phyloP scores from a whole-genome alignment of 1,140 invertebrate genomes.

The Spodoptera frugiperda region DNA sequence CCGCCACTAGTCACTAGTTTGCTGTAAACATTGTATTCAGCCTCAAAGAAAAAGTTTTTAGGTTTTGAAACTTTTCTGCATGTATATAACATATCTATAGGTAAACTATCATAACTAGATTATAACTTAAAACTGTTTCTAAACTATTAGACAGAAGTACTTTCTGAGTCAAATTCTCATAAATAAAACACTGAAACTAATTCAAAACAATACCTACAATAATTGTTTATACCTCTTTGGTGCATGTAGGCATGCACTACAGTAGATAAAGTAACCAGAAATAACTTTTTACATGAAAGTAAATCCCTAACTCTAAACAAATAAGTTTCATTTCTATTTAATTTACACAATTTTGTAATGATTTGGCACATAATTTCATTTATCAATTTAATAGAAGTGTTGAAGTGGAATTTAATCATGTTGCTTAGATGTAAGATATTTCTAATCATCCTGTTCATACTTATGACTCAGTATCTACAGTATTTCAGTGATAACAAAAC shows the following conservation, averaged over 20 bases:
- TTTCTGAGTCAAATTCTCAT: background rate
- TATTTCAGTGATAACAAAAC: background rate
- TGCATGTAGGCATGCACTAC: too few species aligned
- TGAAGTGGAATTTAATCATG: too few species aligned
- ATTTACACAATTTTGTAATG: too few species aligned
- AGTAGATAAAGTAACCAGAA: too few species aligned
- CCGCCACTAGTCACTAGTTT: background rate
- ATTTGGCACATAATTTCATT: too few species aligned
- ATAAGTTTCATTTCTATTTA: too few species aligned
- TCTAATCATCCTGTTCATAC: background rate
- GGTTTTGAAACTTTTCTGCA: background rate
- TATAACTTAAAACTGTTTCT: background rate
- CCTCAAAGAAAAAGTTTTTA: conserved; percentile 6
- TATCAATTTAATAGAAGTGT: too few species aligned
- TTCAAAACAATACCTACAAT: too few species aligned
- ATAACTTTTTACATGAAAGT: too few species aligned
- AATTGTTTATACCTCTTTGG: background rate
- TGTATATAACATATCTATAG: background rate
- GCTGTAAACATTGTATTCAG: background rate
- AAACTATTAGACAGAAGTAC: background rate
- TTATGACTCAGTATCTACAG: conserved; percentile 4
- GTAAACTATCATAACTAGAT: background rate
- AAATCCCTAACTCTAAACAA: too few species aligned
- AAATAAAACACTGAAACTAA: too few species aligned
- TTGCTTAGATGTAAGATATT: too few species aligned